Evolutionary conservation across 2,888 invertebrate species (phyloP).

Genomic region (Thereva nobilitata): DNA sequence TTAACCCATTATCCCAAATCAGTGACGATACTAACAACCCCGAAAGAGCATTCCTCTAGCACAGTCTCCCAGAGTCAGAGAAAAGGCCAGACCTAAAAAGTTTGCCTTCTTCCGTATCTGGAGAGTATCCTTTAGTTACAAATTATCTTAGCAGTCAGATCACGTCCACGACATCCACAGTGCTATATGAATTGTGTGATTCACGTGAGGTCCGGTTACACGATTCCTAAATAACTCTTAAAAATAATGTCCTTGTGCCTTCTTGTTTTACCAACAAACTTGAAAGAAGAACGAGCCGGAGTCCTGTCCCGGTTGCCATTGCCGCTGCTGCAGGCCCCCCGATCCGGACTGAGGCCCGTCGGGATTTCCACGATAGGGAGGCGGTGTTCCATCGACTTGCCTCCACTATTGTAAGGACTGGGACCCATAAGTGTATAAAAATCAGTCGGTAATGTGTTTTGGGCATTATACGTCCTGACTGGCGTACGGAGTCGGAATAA

Average conservation of each 20-base stretch:
- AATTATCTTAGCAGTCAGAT: conserved; percentile 34
- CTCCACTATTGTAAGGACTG: conserved; percentile 16
- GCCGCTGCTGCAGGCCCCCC: background rate
- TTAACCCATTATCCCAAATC: too few species aligned
- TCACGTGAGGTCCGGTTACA: conserved; percentile 43
- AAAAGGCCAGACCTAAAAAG: conserved; percentile 24
- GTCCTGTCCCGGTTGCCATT: background rate
- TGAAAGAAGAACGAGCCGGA: background rate
- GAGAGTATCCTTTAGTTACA: conserved; percentile 26
- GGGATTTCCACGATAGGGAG: conserved; percentile 8
- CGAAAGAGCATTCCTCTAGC: conserved; percentile 16
- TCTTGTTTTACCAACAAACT: conserved; percentile 31
- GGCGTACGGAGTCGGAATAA: conserved; percentile 37
- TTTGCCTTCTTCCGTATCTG: conserved; percentile 1
- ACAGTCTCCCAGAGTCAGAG: conserved; percentile 10
- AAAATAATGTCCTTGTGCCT: conserved; percentile 41
- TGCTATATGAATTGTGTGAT: conserved; percentile 42
- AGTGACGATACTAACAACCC: background rate
- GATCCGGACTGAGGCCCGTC: conserved; percentile 6
- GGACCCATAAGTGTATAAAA: conserved; percentile 40
- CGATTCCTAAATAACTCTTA: conserved; percentile 43
- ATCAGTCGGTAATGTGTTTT: conserved; percentile 43
- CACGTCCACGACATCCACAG: conserved; percentile 41
- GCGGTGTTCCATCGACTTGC: background rate
- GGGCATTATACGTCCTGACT: conserved; percentile 40